Evolutionary conservation across 2,888 invertebrate species (phyloP), one percentile per base, ranked within the genome.

Genomic region (Axea sp.): DNA sequence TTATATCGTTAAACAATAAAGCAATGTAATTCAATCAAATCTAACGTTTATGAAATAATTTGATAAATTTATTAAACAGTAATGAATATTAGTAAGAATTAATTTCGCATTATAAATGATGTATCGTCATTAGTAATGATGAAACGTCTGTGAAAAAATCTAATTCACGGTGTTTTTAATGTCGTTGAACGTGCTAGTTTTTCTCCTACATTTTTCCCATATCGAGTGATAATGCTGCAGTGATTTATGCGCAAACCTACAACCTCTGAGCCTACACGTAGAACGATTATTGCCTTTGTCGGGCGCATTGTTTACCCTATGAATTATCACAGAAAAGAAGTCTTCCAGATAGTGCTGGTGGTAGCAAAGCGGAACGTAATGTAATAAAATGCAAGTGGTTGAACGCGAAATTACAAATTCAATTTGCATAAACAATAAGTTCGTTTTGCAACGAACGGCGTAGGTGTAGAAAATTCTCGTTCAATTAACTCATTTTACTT

Each of bases 171-270:
- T 8, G 14, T 53, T 43, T 51, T 43, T 31, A 14, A 60, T 41
- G 31, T 39, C 33, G 19, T 22, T 15, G 49, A 49, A 9, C 28
- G 30, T 31, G 68, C 17, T 15, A 30, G 33, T 64, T 57, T 53
- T 72, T 65, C 41, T 41, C 64, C 55, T 55, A 62, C 71, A 64
- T 64, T 72, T 72, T 55, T 45, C 43, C 57, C 43, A 57, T 57
- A 64, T 67, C 24, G 14, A 45, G 59, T 41, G 37, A 39, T 60
- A 30, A 59, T 43, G 24, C 12, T 39, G 26, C 12, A 45, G 33
- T 67, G 60, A 67, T 62, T 73, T 67, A 73, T 73, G 73, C 60
- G 22, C 11, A 67, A 73, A 35, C 35, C 64, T 51, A 57, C 72
- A 45, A 43, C 19, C 55, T 41, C 9, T 7, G 39, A 49, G 19